These are phyloP conservation scores for Gavia stellata DNA, from an alignment of 2,113 vertebrate species.

Conservation along the genomic window DNA sequence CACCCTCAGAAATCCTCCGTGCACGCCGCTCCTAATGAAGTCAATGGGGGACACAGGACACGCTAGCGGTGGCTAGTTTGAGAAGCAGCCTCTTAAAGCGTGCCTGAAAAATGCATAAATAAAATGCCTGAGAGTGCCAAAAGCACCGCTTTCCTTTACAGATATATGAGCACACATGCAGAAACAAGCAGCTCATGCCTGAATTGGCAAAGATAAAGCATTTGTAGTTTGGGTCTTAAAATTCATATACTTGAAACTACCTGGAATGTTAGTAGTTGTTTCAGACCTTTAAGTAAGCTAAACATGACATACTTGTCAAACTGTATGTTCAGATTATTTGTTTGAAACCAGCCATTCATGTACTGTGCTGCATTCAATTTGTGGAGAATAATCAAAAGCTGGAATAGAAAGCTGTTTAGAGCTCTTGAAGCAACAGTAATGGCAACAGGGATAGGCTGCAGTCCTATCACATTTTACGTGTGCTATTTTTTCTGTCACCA, in stretches of 20 bases:
- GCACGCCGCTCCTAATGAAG: not conserved
- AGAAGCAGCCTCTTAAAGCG: not conserved
- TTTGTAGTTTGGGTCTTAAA: slow-evolving; percentile 6
- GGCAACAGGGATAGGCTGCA: not conserved
- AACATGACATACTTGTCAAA: not conserved
- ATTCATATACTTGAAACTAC: not conserved
- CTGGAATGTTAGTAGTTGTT: not conserved
- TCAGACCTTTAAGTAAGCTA: not conserved
- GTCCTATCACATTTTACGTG: slow-evolving; percentile 8
- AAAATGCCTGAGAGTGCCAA: not conserved
- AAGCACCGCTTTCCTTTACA: not conserved
- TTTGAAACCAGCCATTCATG: not conserved
- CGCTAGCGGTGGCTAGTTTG: not conserved
- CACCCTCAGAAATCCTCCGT: slow-evolving; percentile 11
- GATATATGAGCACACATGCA: not conserved
- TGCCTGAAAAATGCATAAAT: not conserved
- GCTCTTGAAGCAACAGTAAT: slow-evolving; percentile 20
- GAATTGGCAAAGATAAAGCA: slow-evolving; percentile 5
- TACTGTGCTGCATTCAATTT: not conserved
- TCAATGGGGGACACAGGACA: not conserved
- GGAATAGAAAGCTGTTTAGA: slow-evolving; percentile 13
- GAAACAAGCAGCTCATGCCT: not conserved
- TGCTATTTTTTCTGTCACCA: not conserved
- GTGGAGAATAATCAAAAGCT: slow-evolving; percentile 16
- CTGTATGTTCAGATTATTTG: not conserved